Evolutionary conservation across 2,113 vertebrate genomes (phyloP).

Genomic region (Xiphophorus maculatus): DNA sequence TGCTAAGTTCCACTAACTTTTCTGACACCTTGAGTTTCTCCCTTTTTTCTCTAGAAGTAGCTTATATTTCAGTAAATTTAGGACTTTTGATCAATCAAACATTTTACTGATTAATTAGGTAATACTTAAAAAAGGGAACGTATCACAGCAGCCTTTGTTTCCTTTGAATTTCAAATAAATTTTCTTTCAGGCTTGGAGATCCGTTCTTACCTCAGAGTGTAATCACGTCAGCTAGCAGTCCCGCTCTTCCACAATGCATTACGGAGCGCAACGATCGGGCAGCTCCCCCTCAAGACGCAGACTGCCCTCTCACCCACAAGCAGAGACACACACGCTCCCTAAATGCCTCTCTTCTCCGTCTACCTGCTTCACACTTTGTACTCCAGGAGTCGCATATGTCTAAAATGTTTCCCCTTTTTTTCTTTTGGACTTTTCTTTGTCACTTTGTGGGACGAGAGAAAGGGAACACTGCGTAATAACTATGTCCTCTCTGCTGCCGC

Average conservation of each 20-base stretch:
- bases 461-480: background rate
- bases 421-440: slow-evolving; percentile 28
- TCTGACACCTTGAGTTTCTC: background rate
- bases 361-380: slow-evolving; percentile 52
- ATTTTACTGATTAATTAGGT: background rate
- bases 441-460: slow-evolving; percentile 19
- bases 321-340: slow-evolving; percentile 15
- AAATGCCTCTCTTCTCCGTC: slow-evolving; percentile 11
- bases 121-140: background rate
- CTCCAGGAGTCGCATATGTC: slow-evolving; percentile 38
- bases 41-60: background rate
- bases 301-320: slow-evolving; percentile 27
- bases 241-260: slow-evolving; percentile 63
- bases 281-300: slow-evolving; percentile 30
- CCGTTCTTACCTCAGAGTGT: slow-evolving; percentile 69
- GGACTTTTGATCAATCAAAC: background rate
- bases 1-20: background rate
- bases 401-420: slow-evolving; percentile 24
- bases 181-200: slow-evolving; percentile 2
- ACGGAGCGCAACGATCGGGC: slow-evolving; percentile 56
- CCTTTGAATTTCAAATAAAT: slow-evolving; percentile 1
- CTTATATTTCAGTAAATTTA: background rate
- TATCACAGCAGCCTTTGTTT: background rate
- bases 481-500: slow-evolving; percentile 15
- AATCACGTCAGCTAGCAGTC: slow-evolving; percentile 55